phyloP scores from a whole-genome alignment of 2,113 vertebrate genomes.

The Hyla sarda region DNA sequence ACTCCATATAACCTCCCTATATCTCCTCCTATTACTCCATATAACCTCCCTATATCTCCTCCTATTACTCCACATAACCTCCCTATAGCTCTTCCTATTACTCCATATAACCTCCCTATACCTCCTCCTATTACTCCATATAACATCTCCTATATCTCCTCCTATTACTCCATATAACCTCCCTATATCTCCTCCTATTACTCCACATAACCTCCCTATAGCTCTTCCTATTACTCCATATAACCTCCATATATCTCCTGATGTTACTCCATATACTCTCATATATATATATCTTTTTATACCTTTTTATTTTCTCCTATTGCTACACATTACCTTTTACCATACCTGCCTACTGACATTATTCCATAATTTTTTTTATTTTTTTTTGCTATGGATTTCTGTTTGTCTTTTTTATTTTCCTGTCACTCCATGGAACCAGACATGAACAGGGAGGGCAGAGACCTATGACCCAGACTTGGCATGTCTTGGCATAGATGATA shows the following conservation, averaged over 20 bases:
- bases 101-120: too few relatives aligned
- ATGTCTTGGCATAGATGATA: neutral
- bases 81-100: too few relatives aligned
- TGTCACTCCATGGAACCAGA: constrained; percentile 23
- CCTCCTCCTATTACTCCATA: too few relatives aligned
- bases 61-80: neutral
- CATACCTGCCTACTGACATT: too few relatives aligned
- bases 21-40: too few relatives aligned
- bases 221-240: too few relatives aligned
- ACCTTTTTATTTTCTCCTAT: neutral
- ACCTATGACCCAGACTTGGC: constrained; percentile 43
- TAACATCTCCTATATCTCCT: too few relatives aligned
- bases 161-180: constrained; percentile 1
- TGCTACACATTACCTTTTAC: neutral
- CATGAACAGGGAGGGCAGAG: constrained; percentile 15
- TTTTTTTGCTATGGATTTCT: too few relatives aligned
- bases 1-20: neutral
- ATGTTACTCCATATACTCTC: too few relatives aligned
- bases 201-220: neutral
- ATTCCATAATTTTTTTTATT: too few relatives aligned
- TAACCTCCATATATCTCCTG: too few relatives aligned
- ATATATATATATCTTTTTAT: neutral
- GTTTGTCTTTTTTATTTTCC: neutral
- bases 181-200: neutral
- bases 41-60: neutral